Conservation (phyloP, 1,140 invertebrate genomes). For the Papilio polytes region DNA sequence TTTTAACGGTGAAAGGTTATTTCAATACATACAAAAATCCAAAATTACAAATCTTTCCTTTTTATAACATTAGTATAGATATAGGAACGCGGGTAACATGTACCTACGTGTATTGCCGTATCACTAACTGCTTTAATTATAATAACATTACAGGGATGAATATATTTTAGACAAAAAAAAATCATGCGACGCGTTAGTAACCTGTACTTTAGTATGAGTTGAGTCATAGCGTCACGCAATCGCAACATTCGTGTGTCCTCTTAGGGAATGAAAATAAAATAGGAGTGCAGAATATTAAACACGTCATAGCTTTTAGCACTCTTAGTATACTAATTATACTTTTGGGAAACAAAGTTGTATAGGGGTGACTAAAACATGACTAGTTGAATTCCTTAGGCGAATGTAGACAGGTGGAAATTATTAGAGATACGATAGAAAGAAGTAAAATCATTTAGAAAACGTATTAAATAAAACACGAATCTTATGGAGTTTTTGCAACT, state of each 20-base stretch:
- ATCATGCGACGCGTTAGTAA: too few species aligned
- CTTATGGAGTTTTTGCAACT: too few species aligned
- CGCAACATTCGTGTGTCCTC: not conserved
- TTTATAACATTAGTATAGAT: too few species aligned
- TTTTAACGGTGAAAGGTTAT: too few species aligned
- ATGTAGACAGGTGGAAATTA: too few species aligned
- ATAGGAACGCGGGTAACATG: too few species aligned
- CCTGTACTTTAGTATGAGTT: too few species aligned
- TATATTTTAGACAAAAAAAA: too few species aligned
- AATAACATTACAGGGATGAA: not conserved
- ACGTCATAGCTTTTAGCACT: not conserved
- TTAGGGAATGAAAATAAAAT: conserved; percentile 6
- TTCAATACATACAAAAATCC: too few species aligned
- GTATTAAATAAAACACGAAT: too few species aligned
- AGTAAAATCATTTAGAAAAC: not conserved
- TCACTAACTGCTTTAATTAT: not conserved
- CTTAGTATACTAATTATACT: not conserved
- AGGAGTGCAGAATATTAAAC: conserved; percentile 5
- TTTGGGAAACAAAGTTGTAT: not conserved
- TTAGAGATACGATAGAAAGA: not conserved
- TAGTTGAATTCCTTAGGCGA: not conserved
- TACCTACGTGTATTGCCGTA: too few species aligned
- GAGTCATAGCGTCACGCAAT: not conserved
- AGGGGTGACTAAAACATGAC: not conserved
- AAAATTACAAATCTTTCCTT: too few species aligned